Evolutionary conservation across 1,140 invertebrate species (phyloP).

Genomic region (Macrocentrus cingulum): DNA sequence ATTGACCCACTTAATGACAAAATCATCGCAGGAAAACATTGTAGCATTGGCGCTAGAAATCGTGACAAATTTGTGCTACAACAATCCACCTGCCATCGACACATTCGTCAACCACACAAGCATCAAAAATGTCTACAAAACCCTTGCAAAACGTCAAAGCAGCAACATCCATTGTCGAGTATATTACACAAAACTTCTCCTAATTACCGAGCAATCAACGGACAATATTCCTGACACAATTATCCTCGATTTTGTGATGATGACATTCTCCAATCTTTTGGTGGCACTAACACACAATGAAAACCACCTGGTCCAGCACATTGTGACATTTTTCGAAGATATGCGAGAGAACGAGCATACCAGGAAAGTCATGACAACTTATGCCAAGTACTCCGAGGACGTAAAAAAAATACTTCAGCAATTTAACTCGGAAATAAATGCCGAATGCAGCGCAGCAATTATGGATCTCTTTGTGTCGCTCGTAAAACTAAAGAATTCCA

Average conservation of each 20-base stretch:
- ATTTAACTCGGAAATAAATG: conserved; percentile 43
- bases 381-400: conserved; percentile 42
- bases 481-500: conserved; percentile 50
- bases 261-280: conserved; percentile 57
- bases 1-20: conserved; percentile 64
- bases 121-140: conserved; percentile 63
- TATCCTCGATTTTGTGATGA: conserved; percentile 56
- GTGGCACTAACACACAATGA: conserved; percentile 57
- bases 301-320: conserved; percentile 56
- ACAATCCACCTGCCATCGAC: conserved; percentile 68
- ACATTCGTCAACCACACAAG: conserved; percentile 67
- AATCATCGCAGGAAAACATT: conserved; percentile 61
- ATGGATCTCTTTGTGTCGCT: conserved; percentile 60
- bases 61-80: conserved; percentile 73
- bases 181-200: conserved; percentile 61
- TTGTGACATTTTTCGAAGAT: conserved; percentile 63
- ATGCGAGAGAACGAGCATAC: conserved; percentile 50
- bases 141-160: conserved; percentile 60
- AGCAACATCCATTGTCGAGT: conserved; percentile 54
- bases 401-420: conserved; percentile 41
- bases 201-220: conserved; percentile 61
- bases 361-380: conserved; percentile 37
- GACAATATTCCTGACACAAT: conserved; percentile 57
- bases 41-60: conserved; percentile 66
- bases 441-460: conserved; percentile 55